Base-by-base conservation (phyloP, 2,888 invertebrate genomes). In the Chymomyza procnemis region DNA sequence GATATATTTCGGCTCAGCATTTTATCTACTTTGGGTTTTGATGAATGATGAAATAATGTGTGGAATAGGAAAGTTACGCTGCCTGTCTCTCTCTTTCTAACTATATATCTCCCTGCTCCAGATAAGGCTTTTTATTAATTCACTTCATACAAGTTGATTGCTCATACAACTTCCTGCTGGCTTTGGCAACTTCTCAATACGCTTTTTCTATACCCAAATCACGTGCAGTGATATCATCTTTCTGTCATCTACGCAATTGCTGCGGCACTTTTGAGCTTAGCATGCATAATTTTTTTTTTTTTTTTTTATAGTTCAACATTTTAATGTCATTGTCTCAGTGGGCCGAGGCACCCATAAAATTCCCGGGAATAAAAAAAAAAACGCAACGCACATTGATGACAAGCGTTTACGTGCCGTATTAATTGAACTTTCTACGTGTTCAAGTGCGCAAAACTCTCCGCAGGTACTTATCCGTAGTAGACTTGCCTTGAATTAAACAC, bases 401-500 rank as follows among this genome's bases (percentile, higher is more conserved):
- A 77, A 71, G 79, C 71, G 74, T 80, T 87, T 85, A 78, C 87
- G 85, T 84, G 85, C 85, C 77, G 67, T 75, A 69, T 85, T 78
- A 83, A 85, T 84, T 85, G 88, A 85, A 84, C 85, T 83, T 85
- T 85, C 86, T 84, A 87, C 84, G 84, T 84, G 84, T 80, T 87
- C 68, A 73, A 84, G 84, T 80, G 80, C 79, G 50, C 47, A 62
- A 57, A 65, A 48, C 16, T 47, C 66, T 71, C 61, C 66, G 69
- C 61, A 30, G 54, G 41, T 21, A 21, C 56, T n/a, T 26, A 56
- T 3, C n/a, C 30, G 26, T 14, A 56, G n/a, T 21, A 30, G 30
- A 54, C 21, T 21, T 21, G 54, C 54, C 54, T 54, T 54, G 54
- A 54, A 54, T 54, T 54, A 21, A 54, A 54, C 21, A 52, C 62